These are phyloP conservation scores for Micromesistius poutassou DNA, from an alignment of 2,797 vertebrate species.

Conservation along the genomic window DNA sequence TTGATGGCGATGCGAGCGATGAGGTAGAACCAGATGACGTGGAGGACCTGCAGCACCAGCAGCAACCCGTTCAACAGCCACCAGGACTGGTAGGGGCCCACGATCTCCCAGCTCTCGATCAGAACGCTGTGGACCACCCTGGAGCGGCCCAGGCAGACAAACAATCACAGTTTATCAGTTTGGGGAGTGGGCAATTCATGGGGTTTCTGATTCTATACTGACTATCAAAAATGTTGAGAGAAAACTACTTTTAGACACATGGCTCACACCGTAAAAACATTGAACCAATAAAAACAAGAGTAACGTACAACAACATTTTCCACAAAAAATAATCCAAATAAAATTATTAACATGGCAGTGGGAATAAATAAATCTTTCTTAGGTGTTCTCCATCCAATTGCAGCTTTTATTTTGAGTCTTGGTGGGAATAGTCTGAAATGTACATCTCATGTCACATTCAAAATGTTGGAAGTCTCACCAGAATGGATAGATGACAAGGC, in stretches of 20 bases:
- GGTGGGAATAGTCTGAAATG: neutral
- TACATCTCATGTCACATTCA: neutral
- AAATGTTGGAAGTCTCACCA: constrained; percentile 77
- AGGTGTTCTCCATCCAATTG: neutral
- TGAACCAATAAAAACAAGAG: neutral
- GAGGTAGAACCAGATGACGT: constrained; percentile 95
- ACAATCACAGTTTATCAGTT: neutral
- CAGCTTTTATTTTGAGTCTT: neutral
- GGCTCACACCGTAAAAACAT: neutral
- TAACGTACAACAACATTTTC: neutral
- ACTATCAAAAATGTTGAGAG: neutral
- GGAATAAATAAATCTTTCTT: neutral
- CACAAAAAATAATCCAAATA: neutral
- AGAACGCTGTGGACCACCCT: constrained; percentile 90
- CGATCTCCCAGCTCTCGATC: constrained; percentile 93
- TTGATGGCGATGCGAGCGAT: constrained; percentile 89
- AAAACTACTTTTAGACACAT: neutral
- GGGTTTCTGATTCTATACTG: no score
- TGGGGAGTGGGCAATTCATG: neutral
- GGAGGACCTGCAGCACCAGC: constrained; percentile 83
- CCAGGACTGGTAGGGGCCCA: constrained; percentile 92
- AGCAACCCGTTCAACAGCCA: constrained; percentile 90
- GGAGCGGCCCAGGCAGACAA: constrained; percentile 32
- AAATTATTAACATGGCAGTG: neutral
- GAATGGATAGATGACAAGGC: constrained; percentile 89